Evolutionary conservation across 2,113 vertebrate genomes (phyloP), one percentile per base, ranked within the genome.

Genomic region (Datnioides undecimradiatus): DNA sequence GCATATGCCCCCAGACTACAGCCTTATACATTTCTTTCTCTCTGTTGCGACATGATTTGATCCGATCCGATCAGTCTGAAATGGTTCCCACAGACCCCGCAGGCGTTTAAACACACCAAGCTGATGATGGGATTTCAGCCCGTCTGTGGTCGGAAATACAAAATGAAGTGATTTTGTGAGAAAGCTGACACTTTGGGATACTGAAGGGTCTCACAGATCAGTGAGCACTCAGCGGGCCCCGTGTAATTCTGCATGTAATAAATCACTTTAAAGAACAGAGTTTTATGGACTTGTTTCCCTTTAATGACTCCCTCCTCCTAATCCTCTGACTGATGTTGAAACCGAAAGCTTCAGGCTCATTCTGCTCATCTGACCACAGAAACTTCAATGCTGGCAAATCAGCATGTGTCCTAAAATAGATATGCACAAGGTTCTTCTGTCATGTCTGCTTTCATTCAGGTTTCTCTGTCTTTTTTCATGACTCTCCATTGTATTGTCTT

Each of bases 261-360:
- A 62, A 72, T 80, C 60, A 60, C 46, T 84, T 72, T 70, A 62
- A 75, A 70, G 46, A 49, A 76, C 11, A 43, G 25, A 38, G 31
- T 55, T 72, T 62, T 36, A 65, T 54, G 36, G 73, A 64, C 49
- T 4, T 51, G 16, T 14, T 59, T 66, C 62, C 31, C 46, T 70
- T 38, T 60, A 79, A 70, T 70, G 79, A 66, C 70, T 82, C 46
- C 10, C 72, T 75, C 33, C 33, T 66, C 36, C 49, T 79, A 78
- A 74, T 75, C 79, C 58, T 75, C 79, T 66, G 54, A 77, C 3
- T 65, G 49, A 69, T 78, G 69, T 74, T 66, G 79, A 78, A 43
- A 71, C 52, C 23, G 62, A 49, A 27, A 45, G 25, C 74, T 59
- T 19, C 23, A 0, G 46, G 60, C 76, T 73, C 9, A 29, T 21